Evolutionary conservation across 2,888 invertebrate genomes (phyloP), one percentile per base, ranked within the genome.

Genomic region (Heliconius aoede): DNA sequence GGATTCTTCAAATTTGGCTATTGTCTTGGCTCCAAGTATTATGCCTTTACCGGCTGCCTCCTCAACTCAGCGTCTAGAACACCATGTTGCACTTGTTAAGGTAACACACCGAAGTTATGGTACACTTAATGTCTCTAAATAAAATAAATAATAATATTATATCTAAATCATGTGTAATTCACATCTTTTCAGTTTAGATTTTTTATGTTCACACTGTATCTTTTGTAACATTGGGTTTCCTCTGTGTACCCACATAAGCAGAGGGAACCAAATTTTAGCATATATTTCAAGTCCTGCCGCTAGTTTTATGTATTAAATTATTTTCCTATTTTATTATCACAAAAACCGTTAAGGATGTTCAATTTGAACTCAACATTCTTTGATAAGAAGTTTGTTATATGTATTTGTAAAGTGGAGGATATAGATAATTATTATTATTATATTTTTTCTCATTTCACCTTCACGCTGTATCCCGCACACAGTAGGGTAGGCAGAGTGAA

Each of bases 1-100:
- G 98, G 96, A 96, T 83, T 92, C 96, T 0, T 96, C 96, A 73
- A 98, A 98, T 91, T 92, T 98, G 80, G 97, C 98, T 1, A 97
- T 98, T 81, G 97, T 98, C 40, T 94, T 98, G 87, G 96, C 97
- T 0, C 98, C 98, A 0, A 97, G 97, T 85, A 95, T 98, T 73
- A 97, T 98, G 96, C 98, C 98, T 0, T 91, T 96, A 18, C 96
- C 96, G 73, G 96, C 96, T 79, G 95, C 96, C 28, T 95, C 95
- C n/a, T 95, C 96, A 18, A 92, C 95, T 80, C 94, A 95, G 80
- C 92, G 97, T 81, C 91, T 97, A 76, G 96, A 95, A 73, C 96
- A 96, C 84, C 96, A 97, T 89, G 95, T 97, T 51, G 95, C 96
- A 86, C 95, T 97, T 84, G 95, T 97, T 71, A 96, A 96, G 95